Evolutionary conservation across 1,140 invertebrate genomes (phyloP).

Genomic region (Drosophila chauvacae): DNA sequence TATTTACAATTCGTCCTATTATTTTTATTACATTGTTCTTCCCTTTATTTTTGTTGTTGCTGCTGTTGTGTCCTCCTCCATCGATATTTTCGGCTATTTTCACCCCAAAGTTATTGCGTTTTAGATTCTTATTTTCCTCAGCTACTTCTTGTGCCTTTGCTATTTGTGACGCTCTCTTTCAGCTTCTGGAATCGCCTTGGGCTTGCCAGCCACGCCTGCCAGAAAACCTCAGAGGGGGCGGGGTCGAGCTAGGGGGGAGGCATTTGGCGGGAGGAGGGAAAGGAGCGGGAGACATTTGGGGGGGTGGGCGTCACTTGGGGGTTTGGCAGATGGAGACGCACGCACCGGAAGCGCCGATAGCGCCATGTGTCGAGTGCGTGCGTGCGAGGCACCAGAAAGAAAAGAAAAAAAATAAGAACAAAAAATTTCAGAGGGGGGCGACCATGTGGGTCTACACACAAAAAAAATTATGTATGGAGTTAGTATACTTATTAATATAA

Average conservation of each 20-base stretch:
- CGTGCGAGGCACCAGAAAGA: conserved; percentile 60
- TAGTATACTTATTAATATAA: neutral
- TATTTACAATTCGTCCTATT: neutral
- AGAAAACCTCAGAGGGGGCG: conserved; percentile 28
- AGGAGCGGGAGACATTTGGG: neutral
- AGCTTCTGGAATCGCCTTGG: conserved; percentile 50
- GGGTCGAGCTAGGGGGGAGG: neutral
- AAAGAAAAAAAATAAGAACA: conserved; percentile 5
- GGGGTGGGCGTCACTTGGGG: conserved; percentile 11
- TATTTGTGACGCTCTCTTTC: conserved; percentile 32
- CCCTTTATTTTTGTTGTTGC: conserved; percentile 15
- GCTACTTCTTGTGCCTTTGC: conserved; percentile 34
- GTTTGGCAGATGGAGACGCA: conserved; percentile 44
- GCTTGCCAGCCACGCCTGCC: conserved; percentile 52
- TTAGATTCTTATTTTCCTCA: conserved; percentile 71
- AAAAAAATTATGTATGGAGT: neutral
- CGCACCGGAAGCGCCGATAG: conserved; percentile 80
- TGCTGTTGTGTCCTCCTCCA: conserved; percentile 63
- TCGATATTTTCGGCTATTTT: conserved; percentile 83
- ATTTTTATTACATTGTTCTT: conserved; percentile 9
- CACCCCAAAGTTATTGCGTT: conserved; percentile 83
- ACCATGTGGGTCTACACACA: conserved; percentile 11
- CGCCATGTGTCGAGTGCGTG: conserved; percentile 82
- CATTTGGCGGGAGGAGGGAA: neutral
- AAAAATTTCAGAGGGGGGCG: conserved; percentile 14